Evolutionary conservation across 2,888 invertebrate genomes (phyloP).

Genomic region (Agonopterix alstromeriana): DNA sequence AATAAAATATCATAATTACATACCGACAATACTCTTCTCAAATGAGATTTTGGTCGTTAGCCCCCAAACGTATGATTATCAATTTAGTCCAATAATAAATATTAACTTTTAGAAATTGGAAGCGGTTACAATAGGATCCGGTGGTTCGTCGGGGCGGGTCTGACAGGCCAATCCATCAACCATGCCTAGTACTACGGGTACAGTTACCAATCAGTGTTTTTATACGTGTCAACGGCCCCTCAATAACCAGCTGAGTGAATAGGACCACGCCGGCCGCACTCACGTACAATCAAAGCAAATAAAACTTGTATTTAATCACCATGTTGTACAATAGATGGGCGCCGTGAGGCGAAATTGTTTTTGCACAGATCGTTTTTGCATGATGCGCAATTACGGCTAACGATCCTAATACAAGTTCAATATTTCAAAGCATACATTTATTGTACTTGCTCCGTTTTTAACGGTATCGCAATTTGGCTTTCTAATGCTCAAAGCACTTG

Average conservation of each 20-base stretch:
- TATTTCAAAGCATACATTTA: slow-evolving; percentile 44
- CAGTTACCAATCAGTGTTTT: slow-evolving; percentile 53
- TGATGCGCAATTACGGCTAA: slow-evolving; percentile 58
- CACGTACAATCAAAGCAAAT: slow-evolving; percentile 55
- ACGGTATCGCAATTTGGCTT: slow-evolving; percentile 51
- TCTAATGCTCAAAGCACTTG: slow-evolving; percentile 47
- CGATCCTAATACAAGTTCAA: slow-evolving; percentile 50
- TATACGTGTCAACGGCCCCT: slow-evolving; percentile 53
- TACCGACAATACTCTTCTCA: slow-evolving; percentile 20
- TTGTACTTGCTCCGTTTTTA: slow-evolving; percentile 39
- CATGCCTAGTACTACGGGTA: slow-evolving; percentile 36
- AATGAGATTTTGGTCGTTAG: slow-evolving; percentile 33
- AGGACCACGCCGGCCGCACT: slow-evolving; percentile 31
- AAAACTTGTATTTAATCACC: slow-evolving; percentile 56
- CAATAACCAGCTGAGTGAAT: slow-evolving; percentile 28
- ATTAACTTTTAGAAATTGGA: slow-evolving; percentile 52
- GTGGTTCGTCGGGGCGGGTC: slow-evolving; percentile 14
- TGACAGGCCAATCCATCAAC: slow-evolving; percentile 56
- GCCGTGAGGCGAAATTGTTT: slow-evolving; percentile 39
- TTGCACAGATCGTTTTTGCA: slow-evolving; percentile 49
- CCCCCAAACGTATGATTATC: slow-evolving; percentile 42
- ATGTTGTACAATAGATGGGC: not conserved
- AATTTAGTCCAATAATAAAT: slow-evolving; percentile 44
- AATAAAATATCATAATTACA: slow-evolving; percentile 17
- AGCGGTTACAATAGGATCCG: slow-evolving; percentile 35